Base-by-base conservation (phyloP, 2,797 vertebrate genomes). In the Momotus momota region DNA sequence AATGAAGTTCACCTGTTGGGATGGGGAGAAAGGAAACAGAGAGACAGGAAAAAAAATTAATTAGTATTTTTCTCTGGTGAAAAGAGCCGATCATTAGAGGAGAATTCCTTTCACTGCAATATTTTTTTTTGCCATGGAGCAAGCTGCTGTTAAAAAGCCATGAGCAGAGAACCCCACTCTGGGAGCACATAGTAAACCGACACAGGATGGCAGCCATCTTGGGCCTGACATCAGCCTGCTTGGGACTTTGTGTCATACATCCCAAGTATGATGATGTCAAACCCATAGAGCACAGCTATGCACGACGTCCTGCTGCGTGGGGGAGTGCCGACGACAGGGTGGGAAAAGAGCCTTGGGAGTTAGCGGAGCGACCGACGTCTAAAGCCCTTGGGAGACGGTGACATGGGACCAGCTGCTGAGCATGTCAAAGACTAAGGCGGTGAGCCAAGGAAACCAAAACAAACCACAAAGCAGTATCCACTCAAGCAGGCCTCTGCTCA, bases 1-100 rank as follows among this genome's bases (percentile, higher is more conserved):
- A 87, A 99, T 97, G 83, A 99, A 99, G 97, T 99, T 99, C 91
- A 99, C 98, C 99, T 99, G 97, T 46, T 3, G 5, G 57, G 54
- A 25, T 3, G 55, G 57, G 81, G 8, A 77, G 66, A 81, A 73
- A 72, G 46, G 69, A 89, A 16, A 55, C 16, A 77, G 21, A 88
- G 67, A 74, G 25, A 87, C 22, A 88, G 33, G 25, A 4, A 21
- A 49, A 41, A 35, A 35, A 35, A 35, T 35, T 14, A 41, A 61
- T 78, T 2, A 79, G 23, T 1, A 3, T 8, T 73, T n/a, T 46
- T 9, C 33, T 46, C 17, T 4, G 6, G 40, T 40, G 43, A n/a
- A 45, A 51, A 69, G 46, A 84, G 21, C 18, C 2, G 9, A 26
- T 26, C 12, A 7, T 61, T 52, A 90, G 61, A 69, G 16, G 25